Percentiles rank a stretch among this genome's conserved stretches.
Evolutionary conservation across 2,888 invertebrate species (phyloP).

Genomic region (Lycocerus yunnanus): DNA sequence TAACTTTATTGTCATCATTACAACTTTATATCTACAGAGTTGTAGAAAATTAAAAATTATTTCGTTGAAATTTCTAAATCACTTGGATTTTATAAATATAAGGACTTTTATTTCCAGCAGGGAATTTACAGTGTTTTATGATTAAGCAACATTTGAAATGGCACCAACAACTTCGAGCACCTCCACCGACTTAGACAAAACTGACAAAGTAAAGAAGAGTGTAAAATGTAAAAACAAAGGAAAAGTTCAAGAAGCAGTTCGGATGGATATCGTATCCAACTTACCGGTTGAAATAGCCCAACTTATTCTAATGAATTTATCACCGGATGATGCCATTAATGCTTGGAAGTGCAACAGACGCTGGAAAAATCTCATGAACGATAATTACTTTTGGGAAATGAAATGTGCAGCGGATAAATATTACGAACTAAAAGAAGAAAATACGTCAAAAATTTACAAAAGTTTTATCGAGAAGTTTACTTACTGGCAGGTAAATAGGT

Average conservation of each 20-base stretch:
- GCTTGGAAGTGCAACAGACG: not conserved
- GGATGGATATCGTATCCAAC: not conserved
- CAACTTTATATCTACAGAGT: too few relatives aligned
- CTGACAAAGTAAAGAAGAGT: not conserved
- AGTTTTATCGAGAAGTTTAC: not conserved
- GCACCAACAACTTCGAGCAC: not conserved
- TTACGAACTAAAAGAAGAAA: not conserved
- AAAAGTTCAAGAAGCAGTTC: not conserved
- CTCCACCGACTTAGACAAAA: not conserved
- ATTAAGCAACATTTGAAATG: not conserved
- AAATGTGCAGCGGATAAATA: not conserved
- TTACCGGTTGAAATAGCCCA: not conserved
- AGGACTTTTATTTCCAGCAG: too few relatives aligned
- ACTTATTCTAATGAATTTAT: not conserved
- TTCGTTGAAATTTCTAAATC: too few relatives aligned
- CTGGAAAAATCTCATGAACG: not conserved
- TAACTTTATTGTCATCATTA: too few relatives aligned
- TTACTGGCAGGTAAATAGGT: not conserved
- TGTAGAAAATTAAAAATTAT: too few relatives aligned
- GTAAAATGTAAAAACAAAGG: too few relatives aligned
- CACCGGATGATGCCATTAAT: not conserved
- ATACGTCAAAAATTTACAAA: not conserved
- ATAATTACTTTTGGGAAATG: not conserved
- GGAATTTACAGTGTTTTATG: too few relatives aligned
- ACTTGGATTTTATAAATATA: too few relatives aligned